Evolutionary conservation across 2,888 invertebrate species (phyloP), one percentile per base, ranked within the genome.

Genomic region (Busseola fusca): DNA sequence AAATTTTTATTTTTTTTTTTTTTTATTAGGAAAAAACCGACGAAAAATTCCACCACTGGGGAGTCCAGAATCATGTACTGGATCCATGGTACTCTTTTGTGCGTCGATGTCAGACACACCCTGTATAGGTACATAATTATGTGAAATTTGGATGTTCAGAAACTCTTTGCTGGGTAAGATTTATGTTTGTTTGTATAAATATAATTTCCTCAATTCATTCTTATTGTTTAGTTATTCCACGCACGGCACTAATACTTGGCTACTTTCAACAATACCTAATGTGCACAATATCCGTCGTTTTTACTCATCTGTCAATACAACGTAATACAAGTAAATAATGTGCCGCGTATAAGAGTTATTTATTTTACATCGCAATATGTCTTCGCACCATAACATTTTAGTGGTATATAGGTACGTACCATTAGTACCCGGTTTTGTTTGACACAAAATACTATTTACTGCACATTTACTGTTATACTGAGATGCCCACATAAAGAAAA

Each of bases 151-250:
- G 25, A 25, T 25, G 25, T 21, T 59, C 30, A 48, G 45, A 37
- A 54, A n/a, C 69, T 37, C 30, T 48, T 25, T 60, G 21, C 56
- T 27, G 10, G 7, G n/a, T 25, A 66, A 54, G 1, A 56, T n/a
- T 34, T 14, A 71, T 63, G 58, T 45, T 54, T 54, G 25, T 76
- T 63, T 60, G 7, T 45, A 14, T 40, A 37, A 54, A 62, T 42
- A 34, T 42, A 48, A 54, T 72, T 64, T 63, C 50, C 40, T 42
- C 48, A 56, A 59, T 76, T 50, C 27, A 76, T 67, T 67, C 4
- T 64, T 37, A 64, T 42, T 52, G 45, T 72, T 66, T 48, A 54
- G 27, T 34, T 64, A 72, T 59, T 76, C 59, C 42, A 72, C 48
- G 58, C 25, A n/a, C 54, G 42, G 16, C 25, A 69, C 21, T 65